A percentile compares a stretch with the other conserved stretches of the same genome.
Evolutionary conservation across 2,888 invertebrate species (phyloP).

Genomic region (Spisula subtruncata): DNA sequence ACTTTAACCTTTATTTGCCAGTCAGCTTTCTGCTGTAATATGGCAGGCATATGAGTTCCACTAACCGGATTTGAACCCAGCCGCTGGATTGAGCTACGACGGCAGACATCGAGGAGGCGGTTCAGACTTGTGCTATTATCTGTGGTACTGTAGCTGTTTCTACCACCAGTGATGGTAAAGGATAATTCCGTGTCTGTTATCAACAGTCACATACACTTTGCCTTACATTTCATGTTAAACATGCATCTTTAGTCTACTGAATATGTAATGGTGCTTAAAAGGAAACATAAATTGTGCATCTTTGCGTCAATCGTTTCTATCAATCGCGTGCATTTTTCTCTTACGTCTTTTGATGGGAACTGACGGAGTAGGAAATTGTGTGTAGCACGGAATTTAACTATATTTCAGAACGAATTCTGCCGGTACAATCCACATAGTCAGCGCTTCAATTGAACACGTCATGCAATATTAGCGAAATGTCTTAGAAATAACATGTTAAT

Average conservation of each 20-base stretch:
- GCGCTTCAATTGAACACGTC: not conserved
- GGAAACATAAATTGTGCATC: not conserved
- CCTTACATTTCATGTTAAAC: not conserved
- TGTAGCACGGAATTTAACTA: not conserved
- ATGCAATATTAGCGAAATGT: conserved; percentile 3
- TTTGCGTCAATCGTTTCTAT: not conserved
- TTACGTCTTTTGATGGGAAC: not conserved
- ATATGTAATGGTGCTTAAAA: not conserved
- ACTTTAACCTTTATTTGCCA: too few relatives aligned
- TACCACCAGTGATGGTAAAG: too few relatives aligned
- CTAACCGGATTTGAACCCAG: too few relatives aligned
- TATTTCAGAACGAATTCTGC: conserved; percentile 6
- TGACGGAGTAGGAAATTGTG: not conserved
- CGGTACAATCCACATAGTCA: not conserved
- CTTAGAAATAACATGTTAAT: not conserved
- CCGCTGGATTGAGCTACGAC: too few relatives aligned
- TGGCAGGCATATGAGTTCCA: too few relatives aligned
- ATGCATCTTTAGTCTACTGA: not conserved
- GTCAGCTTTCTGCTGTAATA: too few relatives aligned
- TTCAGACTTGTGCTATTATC: too few relatives aligned
- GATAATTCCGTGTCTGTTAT: not conserved
- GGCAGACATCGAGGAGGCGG: too few relatives aligned
- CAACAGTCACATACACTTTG: not conserved
- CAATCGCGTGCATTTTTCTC: not conserved
- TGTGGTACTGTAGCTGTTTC: too few relatives aligned